These are phyloP conservation scores for Dufourea novaeangliae DNA, from an alignment of 1,140 invertebrate genomes.

Conservation along the genomic window DNA sequence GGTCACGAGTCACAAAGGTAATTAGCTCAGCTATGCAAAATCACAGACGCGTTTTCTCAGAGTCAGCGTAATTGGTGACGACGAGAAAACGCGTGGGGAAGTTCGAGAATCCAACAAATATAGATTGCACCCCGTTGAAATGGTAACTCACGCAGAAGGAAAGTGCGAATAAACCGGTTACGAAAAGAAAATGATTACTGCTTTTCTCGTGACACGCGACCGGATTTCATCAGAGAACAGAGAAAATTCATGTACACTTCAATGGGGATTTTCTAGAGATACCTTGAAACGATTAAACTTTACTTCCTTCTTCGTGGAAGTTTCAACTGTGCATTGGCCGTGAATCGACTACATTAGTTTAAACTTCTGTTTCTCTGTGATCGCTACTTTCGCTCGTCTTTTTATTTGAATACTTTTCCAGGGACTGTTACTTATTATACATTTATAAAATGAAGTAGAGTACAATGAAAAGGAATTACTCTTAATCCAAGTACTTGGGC, in stretches of 20 bases:
- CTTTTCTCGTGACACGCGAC: slow-evolving; percentile 38
- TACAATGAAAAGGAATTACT: no score
- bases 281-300: slow-evolving; percentile 1
- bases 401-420: no score
- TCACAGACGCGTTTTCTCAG: neutral
- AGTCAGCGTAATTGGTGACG: slow-evolving; percentile 36
- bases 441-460: no score
- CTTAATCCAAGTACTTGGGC: no score
- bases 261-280: neutral
- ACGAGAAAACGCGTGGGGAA: slow-evolving; percentile 40
- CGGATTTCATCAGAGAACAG: slow-evolving; percentile 24
- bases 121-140: neutral
- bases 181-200: slow-evolving; percentile 22
- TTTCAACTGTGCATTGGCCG: neutral
- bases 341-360: no score
- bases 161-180: slow-evolving; percentile 45
- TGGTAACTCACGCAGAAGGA: slow-evolving; percentile 26
- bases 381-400: no score
- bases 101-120: neutral
- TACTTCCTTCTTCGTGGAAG: neutral
- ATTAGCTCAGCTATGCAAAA: slow-evolving; percentile 15
- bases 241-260: slow-evolving; percentile 22
- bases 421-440: no score
- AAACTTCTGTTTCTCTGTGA: no score
- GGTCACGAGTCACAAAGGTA: neutral